Percentiles rank a stretch among this genome's conserved stretches.
phyloP scores from a whole-genome alignment of 1,140 invertebrate genomes.

The Zaprionus capensis region DNA sequence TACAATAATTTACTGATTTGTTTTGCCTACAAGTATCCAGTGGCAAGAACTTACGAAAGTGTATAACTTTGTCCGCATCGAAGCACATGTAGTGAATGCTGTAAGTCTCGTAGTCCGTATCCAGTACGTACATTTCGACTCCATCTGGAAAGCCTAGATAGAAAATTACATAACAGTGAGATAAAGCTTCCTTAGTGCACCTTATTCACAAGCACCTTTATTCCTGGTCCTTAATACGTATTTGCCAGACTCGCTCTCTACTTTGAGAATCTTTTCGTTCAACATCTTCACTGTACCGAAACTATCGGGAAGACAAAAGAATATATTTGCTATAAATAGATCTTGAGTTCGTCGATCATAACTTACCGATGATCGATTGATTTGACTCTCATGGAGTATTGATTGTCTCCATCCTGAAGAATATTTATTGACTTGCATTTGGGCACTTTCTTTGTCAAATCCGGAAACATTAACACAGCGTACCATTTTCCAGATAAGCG shows the following conservation, averaged over 20 bases:
- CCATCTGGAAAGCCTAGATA: constrained; percentile 26
- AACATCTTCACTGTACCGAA: constrained; percentile 9
- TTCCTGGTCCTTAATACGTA: constrained; percentile 6
- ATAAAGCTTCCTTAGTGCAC: background rate
- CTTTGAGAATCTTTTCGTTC: background rate
- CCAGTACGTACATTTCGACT: constrained; percentile 41
- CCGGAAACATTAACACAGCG: constrained; percentile 21
- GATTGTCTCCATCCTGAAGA: background rate
- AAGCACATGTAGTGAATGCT: constrained; percentile 52
- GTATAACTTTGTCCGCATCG: constrained; percentile 8
- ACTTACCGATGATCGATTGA: background rate
- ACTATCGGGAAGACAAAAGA: constrained; percentile 1
- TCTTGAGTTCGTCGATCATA: background rate
- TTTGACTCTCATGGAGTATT: background rate
- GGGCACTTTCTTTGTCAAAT: background rate
- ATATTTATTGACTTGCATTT: constrained; percentile 22
- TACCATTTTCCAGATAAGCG: constrained; percentile 45
- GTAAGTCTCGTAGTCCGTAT: constrained; percentile 51
- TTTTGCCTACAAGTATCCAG: background rate
- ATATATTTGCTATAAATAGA: background rate
- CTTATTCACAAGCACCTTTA: constrained; percentile 13
- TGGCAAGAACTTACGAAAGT: constrained; percentile 36
- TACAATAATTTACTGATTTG: background rate
- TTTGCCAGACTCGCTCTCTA: background rate
- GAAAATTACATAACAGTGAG: background rate